Conservation (phyloP, 2,113 vertebrate genomes). For the Nettapus auritus region DNA sequence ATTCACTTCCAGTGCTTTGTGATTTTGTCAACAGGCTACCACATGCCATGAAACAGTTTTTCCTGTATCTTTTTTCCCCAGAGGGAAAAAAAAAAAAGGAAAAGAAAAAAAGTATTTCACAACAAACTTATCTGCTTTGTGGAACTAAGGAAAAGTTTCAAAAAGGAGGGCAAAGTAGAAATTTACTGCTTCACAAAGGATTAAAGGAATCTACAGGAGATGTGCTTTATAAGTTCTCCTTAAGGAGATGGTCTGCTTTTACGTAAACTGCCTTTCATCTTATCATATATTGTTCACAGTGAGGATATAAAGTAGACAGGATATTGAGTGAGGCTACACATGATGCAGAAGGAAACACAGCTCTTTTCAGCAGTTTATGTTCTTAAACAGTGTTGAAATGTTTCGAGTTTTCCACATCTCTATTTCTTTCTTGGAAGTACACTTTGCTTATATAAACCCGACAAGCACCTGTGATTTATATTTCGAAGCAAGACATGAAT, state of each 20-base stretch:
- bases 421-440: not conserved
- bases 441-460: conserved; percentile 13
- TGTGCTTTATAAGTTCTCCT: not conserved
- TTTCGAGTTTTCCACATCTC: conserved; percentile 29
- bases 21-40: not conserved
- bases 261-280: conserved; percentile 53
- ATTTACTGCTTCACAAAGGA: conserved; percentile 23
- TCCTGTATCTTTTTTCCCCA: not conserved
- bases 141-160: conserved; percentile 13
- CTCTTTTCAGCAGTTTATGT: not conserved
- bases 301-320: conserved; percentile 57
- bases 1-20: not conserved
- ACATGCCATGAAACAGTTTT: not conserved
- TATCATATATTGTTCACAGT: conserved; percentile 35
- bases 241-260: conserved; percentile 39
- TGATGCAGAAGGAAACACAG: conserved; percentile 7
- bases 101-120: not conserved
- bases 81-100: not conserved
- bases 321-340: conserved; percentile 3
- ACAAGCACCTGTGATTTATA: conserved; percentile 42
- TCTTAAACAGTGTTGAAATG: not conserved
- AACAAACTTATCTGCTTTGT: not conserved
- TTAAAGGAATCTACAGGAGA: conserved; percentile 40
- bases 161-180: not conserved
- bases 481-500: conserved; percentile 11